Percentiles rank a stretch among this genome's conserved stretches.
Conservation (phyloP, 2,888 invertebrate species). For the Mesodorylaimus sp. region DNA sequence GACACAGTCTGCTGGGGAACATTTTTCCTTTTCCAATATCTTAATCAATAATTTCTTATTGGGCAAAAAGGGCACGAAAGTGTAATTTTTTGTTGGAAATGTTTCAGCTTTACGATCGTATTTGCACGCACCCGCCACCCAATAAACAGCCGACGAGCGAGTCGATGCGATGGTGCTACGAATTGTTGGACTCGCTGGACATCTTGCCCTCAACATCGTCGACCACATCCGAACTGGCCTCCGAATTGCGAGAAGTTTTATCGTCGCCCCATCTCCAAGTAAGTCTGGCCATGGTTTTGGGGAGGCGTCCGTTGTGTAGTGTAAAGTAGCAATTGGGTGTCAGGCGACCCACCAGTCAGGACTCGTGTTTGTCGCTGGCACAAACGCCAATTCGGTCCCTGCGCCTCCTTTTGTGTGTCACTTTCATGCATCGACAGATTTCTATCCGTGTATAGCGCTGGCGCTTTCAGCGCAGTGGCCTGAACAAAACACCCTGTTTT, state of each 20-base stretch:
- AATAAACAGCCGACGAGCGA: conserved; percentile 20
- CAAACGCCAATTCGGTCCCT: no score
- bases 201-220: background rate
- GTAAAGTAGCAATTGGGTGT: no score
- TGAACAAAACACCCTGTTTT: no score
- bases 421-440: no score
- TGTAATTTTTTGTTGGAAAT: background rate
- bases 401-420: no score
- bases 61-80: background rate
- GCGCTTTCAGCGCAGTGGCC: no score
- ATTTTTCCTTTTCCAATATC: background rate
- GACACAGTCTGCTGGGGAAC: no score
- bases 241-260: background rate
- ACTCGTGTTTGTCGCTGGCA: no score
- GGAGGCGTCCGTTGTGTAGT: no score
- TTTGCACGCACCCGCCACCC: conserved; percentile 18
- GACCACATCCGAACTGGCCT: background rate
- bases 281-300: no score
- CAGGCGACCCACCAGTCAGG: no score
- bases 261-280: background rate
- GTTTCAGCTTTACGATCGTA: conserved; percentile 30
- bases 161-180: conserved; percentile 18
- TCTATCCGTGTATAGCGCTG: no score
- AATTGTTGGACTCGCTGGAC: conserved; percentile 13
- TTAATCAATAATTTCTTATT: background rate